Evolutionary conservation across 2,888 invertebrate species (phyloP), one percentile per base, ranked within the genome.

Genomic region (Pocota personata): DNA sequence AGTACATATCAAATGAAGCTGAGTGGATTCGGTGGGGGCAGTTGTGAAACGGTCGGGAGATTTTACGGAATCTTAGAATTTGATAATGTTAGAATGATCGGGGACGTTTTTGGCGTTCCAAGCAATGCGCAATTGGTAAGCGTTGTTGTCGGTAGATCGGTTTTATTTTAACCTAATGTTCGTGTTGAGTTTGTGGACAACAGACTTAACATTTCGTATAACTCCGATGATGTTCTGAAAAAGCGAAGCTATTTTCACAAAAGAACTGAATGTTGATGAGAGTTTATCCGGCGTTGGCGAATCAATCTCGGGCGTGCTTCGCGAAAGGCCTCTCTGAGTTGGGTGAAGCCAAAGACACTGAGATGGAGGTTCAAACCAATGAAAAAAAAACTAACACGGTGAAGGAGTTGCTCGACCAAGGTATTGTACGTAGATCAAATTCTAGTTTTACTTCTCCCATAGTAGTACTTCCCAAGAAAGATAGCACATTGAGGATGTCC

Each of bases 81-180:
- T 37, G 35, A 37, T 37, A 37, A 12, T 37, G 35, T 37, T 12
- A 37, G 12, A 37, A 37, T 37, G 24, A 52, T 52, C 6, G 52
- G 52, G 4, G 21, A 52, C 30, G 27, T 52, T 14, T 52, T 27
- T 21, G 52, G 30, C 21, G 52, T 52, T 6, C 52, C 52, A 30
- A 52, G 12, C n/a, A 12, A 43, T 46, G 62, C 37, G n/a, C 46
- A 30, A 21, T 27, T 12, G n/a, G 60, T 60, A n/a, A 60, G 40
- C 24, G 60, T 60, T 60, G 40, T 60, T 21, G 40, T 60, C 60
- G 60, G 60, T 24, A 60, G 60, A 40, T 60, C 60, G 24, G 60
- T 60, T 10, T 40, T 60, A 14, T 40, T 40, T 19, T 40, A 37
- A 60, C 60, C 40, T 3, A 40, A 60, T 60, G 60, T 60, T 40